Evolutionary conservation across 2,888 invertebrate species (phyloP), one percentile per base, ranked within the genome.

Genomic region (Heterodera filipjevi): DNA sequence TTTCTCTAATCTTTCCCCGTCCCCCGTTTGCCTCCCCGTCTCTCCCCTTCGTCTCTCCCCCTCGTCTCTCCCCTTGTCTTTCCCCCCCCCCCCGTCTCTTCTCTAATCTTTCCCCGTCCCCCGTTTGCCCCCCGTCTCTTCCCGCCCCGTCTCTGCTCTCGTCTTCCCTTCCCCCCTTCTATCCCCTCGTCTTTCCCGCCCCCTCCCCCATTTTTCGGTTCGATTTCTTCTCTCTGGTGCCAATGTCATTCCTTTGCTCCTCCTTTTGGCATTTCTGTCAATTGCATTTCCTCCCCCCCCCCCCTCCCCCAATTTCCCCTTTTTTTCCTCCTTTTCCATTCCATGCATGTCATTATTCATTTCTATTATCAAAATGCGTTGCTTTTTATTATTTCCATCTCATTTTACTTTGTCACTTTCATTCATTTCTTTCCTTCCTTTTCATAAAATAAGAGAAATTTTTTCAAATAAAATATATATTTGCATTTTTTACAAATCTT

Each of bases 241-340:
- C 59, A 59, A 64, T 49, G 73, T n/a, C 73, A 53, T 22, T 46
- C 59, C 53, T 22, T 8, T 30, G 22, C 10, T n/a, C 32, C 33
- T 33, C 27, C n/a, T 46, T 73, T 44, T 12, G 22, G 33, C n/a
- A 44, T 14, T 27, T 33, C 44, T 73, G 46, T 53, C 73, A 35
- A 53, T 35, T 73, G 59, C 71, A 35, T 32, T 71, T 71, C 53
- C n/a, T 46, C 73, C 73, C n/a, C 73, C 73, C 49, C 59, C 59
- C 59, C 59, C 59, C 27, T 27, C 59, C 2, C n/a, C 16, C 49
- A 14, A n/a, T 49, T 49, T 49, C 49, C 12, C 16, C 49, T 49
- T 19, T 49, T 14, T 49, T 19, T 44, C 44, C 44, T 12, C 44
- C 44, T 12, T 44, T 12, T 14, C 19, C 49, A 49, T 49, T 49